These are phyloP conservation scores for Pantherophis alleghaniensis DNA, from an alignment of 2,797 vertebrate species.

Conservation along the genomic window DNA sequence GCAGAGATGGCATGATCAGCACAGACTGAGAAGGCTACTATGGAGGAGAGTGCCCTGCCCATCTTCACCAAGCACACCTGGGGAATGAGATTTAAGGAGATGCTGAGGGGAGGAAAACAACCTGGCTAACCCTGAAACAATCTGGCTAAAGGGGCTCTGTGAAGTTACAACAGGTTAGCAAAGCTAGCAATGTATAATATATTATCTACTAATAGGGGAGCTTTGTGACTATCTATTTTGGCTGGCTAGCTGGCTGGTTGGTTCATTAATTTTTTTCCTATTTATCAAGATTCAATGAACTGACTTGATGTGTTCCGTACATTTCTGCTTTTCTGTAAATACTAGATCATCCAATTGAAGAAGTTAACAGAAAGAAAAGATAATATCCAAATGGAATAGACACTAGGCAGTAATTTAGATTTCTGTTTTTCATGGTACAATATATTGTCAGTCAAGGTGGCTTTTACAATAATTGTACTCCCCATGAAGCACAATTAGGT, in stretches of 20 bases:
- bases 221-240: background rate
- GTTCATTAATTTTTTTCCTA: background rate
- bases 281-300: constrained; percentile 10
- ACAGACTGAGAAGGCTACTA: too few relatives aligned
- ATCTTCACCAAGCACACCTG: too few relatives aligned
- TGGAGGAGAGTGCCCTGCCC: too few relatives aligned
- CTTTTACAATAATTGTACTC: background rate
- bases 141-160: too few relatives aligned
- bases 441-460: background rate
- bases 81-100: too few relatives aligned
- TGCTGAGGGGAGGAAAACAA: too few relatives aligned
- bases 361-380: background rate
- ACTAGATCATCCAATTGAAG: background rate
- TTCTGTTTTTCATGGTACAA: background rate
- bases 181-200: too few relatives aligned
- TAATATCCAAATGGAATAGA: background rate
- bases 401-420: background rate
- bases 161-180: too few relatives aligned
- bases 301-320: background rate
- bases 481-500: background rate
- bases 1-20: too few relatives aligned
- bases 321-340: background rate
- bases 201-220: background rate
- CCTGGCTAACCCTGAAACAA: too few relatives aligned
- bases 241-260: background rate